Evolutionary conservation across 2,888 invertebrate species (phyloP), one percentile per base, ranked within the genome.

Genomic region (Andrena dorsata): DNA sequence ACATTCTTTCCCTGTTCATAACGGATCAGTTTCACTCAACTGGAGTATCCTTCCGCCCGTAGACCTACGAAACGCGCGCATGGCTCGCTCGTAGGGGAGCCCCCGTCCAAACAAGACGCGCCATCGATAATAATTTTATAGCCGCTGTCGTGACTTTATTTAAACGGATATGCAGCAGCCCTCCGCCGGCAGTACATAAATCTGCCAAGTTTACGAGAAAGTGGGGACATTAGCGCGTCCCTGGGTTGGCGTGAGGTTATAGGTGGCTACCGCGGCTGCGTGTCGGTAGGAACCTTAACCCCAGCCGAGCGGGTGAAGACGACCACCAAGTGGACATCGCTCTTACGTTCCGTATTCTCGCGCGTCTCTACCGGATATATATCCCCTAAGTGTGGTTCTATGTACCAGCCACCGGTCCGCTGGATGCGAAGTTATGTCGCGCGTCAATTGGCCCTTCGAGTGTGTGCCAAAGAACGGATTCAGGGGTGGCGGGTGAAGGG

Each of bases 311-410:
- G 49, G 71, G 81, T 56, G 77, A 76, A 81, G 81, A 87, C 85
- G 82, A 81, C 85, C 80, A 73, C 75, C 78, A 32, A 81, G 84
- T 74, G 82, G 76, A 79, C 83, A 85, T 88, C 89, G 84, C 76
- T 85, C 85, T 87, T 82, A 76, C 82, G 79, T 79, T 80, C 65
- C 75, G 72, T 77, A 76, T 78, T 83, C 83, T 80, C 61, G 73
- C 78, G 74, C 79, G 56, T 83, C 76, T 69, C 71, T 72, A 74
- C 80, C 81, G 80, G 85, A 88, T 86, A 90, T 88, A 89, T 88
- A 88, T 88, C 83, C 90, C 87, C 90, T 93, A 93, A 93, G 92
- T 92, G 92, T 91, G 89, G 87, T 92, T 92, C 88, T 91, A 84
- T 92, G 92, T 93, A 91, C 86, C 89, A 80, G 86, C 86, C 89